Conservation (phyloP, 2,797 vertebrate genomes). For the Borostomias antarcticus region DNA sequence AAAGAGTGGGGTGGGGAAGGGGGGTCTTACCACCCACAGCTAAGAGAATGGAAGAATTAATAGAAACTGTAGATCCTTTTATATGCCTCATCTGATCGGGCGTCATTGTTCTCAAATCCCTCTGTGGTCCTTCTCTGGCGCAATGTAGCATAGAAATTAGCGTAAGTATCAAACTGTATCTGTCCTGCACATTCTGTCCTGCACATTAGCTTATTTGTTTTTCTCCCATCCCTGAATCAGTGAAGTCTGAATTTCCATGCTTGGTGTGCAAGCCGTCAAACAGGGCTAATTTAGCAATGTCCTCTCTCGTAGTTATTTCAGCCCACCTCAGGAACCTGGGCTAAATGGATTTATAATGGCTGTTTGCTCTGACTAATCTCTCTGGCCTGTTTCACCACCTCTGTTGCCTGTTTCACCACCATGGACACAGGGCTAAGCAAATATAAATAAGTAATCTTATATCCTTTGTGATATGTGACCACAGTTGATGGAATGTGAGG, state of each 20-base stretch:
- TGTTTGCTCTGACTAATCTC: conserved; percentile 54
- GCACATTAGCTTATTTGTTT: conserved; percentile 12
- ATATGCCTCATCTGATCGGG: not conserved
- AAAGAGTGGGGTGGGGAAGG: not conserved
- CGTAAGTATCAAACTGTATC: not conserved
- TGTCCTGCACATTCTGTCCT: not conserved
- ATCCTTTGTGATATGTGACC: conserved; percentile 32
- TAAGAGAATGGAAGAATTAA: conserved; percentile 11
- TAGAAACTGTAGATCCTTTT: conserved; percentile 13
- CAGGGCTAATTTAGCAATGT: conserved; percentile 30
- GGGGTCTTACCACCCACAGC: not conserved
- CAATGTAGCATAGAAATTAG: conserved; percentile 24
- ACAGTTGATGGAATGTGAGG: conserved; percentile 15
- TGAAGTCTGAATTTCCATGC: conserved; percentile 24
- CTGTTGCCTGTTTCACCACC: conserved; percentile 39
- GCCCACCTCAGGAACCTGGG: conserved; percentile 30
- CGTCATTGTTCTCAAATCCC: conserved; percentile 17
- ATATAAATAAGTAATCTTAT: conserved; percentile 31
- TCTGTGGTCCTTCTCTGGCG: not conserved
- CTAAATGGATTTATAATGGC: conserved; percentile 62
- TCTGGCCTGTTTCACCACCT: conserved; percentile 40
- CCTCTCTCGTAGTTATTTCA: conserved; percentile 42
- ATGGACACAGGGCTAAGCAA: conserved; percentile 47
- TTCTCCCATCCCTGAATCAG: conserved; percentile 1
- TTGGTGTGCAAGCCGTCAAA: conserved; percentile 21